Conservation (phyloP, 1,140 invertebrate species). For the Diorhabda elongata region DNA sequence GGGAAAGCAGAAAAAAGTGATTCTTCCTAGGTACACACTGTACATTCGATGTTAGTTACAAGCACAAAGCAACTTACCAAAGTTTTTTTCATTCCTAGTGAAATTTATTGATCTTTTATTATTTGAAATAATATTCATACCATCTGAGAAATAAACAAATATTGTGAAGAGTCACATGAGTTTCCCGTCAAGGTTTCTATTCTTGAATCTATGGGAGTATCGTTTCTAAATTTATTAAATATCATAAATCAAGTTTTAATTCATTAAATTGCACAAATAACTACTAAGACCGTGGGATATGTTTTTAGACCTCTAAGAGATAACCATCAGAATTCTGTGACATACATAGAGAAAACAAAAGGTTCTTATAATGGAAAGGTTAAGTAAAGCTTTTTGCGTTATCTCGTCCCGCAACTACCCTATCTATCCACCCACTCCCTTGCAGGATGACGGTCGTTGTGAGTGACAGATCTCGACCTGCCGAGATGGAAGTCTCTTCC, state of each 20-base stretch:
- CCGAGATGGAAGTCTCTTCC: constrained; percentile 44
- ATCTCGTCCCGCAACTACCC: constrained; percentile 23
- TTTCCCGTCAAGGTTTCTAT: too few relatives aligned
- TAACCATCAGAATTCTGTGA: constrained; percentile 10
- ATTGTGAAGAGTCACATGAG: too few relatives aligned
- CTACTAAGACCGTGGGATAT: not conserved
- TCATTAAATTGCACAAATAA: constrained; percentile 7
- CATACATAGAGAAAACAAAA: constrained; percentile 13
- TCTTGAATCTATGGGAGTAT: too few relatives aligned
- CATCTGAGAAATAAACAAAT: too few relatives aligned
- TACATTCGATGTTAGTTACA: too few relatives aligned
- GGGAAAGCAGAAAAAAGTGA: too few relatives aligned
- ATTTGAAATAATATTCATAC: too few relatives aligned
- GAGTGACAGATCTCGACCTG: constrained; percentile 45
- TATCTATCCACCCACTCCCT: not conserved
- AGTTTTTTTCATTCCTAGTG: too few relatives aligned
- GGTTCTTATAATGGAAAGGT: constrained; percentile 8
- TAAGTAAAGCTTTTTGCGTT: constrained; percentile 23
- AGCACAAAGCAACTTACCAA: too few relatives aligned
- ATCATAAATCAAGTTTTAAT: not conserved
- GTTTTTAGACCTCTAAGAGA: constrained; percentile 5
- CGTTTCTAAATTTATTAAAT: too few relatives aligned
- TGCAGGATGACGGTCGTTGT: constrained; percentile 32
- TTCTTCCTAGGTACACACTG: too few relatives aligned
- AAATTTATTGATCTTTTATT: too few relatives aligned